Evolutionary conservation across 2,888 invertebrate species (phyloP), one percentile per base, ranked within the genome.

Genomic region (Hermaeophaga mercurialis): DNA sequence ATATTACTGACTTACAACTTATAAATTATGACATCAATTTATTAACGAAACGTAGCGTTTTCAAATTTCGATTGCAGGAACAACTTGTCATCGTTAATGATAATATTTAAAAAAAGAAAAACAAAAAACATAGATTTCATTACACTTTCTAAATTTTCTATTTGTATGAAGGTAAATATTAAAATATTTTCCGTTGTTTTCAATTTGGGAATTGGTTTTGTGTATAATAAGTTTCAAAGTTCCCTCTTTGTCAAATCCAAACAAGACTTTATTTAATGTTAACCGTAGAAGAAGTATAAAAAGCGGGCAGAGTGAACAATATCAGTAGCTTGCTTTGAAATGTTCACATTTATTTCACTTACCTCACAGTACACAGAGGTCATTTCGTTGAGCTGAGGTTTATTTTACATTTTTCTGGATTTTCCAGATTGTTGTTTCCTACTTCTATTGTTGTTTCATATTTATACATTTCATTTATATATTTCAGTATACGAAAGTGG

Each of bases 271-370:
- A 36, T 36, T 36, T 36, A 36, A 36, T 36, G 2, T 36, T 36
- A 15, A 17, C 17, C 9, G 36, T 36, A 17, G 15, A 36, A 15
- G 36, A 36, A 36, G 17, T 36, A n/a, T n/a, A n/a, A 36, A 17
- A 17, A 17, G 15, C 17, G 15, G 1, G 36, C 17, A 36, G 36
- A 36, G 17, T 36, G 36, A 36, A 36, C 36, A 36, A 36, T 15
- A 17, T 36, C 36, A 36, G 8, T 36, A 17, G 36, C 36, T 36
- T 36, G 36, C 36, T 36, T 36, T 36, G 36, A 36, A 36, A 36
- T 15, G 36, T 22, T 22, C 11, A 19, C 41, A 41, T 41, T 41
- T 41, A 41, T 41, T 41, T 24, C 24, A 41, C 19, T 41, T 41
- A 41, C 7, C n/a, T n/a, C 19, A 19, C 6, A 12, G 22, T 41